Percentiles rank a stretch among this genome's conserved stretches.
These are phyloP conservation scores for Ctenopoma multispine DNA, from an alignment of 2,797 vertebrate species.

Conservation along the genomic window DNA sequence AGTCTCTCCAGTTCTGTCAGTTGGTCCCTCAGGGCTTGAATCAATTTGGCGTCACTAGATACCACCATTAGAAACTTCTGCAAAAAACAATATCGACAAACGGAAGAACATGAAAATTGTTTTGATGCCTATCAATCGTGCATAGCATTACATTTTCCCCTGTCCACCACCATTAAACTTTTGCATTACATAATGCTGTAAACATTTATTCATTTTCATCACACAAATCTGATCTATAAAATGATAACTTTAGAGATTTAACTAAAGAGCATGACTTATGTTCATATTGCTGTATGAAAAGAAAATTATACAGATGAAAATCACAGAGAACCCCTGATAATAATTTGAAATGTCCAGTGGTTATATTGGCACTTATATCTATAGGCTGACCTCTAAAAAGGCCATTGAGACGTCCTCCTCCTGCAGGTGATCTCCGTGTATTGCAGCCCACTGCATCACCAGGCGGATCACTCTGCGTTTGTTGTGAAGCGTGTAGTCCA, in stretches of 20 bases:
- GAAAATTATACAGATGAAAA: no score
- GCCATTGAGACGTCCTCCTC: constrained; percentile 90
- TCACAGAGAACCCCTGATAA: background rate
- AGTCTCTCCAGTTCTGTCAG: constrained; percentile 90
- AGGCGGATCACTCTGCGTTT: constrained; percentile 94
- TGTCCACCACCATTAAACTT: no score
- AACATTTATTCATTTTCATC: no score
- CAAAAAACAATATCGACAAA: constrained; percentile 57
- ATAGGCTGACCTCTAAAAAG: constrained; percentile 91
- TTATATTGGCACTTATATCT: background rate
- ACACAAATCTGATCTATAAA: no score
- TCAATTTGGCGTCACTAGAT: constrained; percentile 90
- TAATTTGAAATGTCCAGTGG: background rate
- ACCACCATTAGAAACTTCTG: constrained; percentile 96
- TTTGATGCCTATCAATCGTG: no score
- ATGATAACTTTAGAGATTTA: background rate
- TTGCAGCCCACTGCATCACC: constrained; percentile 91
- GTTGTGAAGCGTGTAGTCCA: constrained; percentile 95
- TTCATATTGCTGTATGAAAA: background rate
- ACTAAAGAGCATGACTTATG: background rate
- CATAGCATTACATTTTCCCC: no score
- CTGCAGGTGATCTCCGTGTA: constrained; percentile 90
- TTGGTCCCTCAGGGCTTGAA: constrained; percentile 91
- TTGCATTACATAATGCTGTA: no score
- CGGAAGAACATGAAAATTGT: constrained; percentile 6